Evolutionary conservation across 53 echinoderm and acorn worm species (phyloP).

Genomic region (Patiria pectinifera): DNA sequence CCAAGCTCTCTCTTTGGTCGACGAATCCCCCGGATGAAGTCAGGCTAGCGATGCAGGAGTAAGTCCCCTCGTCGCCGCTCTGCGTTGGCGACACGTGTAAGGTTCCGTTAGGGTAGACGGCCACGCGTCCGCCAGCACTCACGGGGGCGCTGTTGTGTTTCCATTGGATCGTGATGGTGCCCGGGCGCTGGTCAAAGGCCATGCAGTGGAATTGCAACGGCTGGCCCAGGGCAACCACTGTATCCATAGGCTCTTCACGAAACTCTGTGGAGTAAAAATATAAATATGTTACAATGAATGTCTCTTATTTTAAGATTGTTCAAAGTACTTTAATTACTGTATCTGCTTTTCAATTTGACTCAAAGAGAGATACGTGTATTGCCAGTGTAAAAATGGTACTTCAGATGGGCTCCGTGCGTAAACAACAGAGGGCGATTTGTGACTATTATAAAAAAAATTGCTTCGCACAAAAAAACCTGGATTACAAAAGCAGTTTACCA

Average conservation of each 20-base stretch:
- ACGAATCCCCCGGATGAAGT: constrained; percentile 53
- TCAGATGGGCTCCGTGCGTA: too few species aligned
- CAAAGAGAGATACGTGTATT: too few species aligned
- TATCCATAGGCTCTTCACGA: constrained; percentile 82
- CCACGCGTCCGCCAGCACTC: constrained; percentile 32
- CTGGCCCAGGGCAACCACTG: constrained; percentile 72
- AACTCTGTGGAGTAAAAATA: constrained; percentile 65
- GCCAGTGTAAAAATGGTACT: too few species aligned
- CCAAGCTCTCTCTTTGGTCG: constrained; percentile 64
- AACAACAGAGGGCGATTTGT: too few species aligned
- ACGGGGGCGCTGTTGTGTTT: constrained; percentile 64
- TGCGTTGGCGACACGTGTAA: constrained; percentile 71
- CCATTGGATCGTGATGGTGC: constrained; percentile 80
- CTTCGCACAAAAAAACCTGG: too few species aligned
- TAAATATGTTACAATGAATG: not conserved
- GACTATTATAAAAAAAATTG: too few species aligned
- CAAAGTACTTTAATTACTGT: too few species aligned
- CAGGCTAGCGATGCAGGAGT: constrained; percentile 76
- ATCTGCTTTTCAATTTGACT: too few species aligned
- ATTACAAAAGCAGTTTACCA: too few species aligned
- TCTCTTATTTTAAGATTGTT: not conserved
- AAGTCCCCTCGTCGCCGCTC: constrained; percentile 79
- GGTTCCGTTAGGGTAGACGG: constrained; percentile 85
- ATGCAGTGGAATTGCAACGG: constrained; percentile 80
- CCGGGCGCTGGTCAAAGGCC: constrained; percentile 71